Conservation (phyloP, 2,113 vertebrate genomes). For the Erythrocebus patas region DNA sequence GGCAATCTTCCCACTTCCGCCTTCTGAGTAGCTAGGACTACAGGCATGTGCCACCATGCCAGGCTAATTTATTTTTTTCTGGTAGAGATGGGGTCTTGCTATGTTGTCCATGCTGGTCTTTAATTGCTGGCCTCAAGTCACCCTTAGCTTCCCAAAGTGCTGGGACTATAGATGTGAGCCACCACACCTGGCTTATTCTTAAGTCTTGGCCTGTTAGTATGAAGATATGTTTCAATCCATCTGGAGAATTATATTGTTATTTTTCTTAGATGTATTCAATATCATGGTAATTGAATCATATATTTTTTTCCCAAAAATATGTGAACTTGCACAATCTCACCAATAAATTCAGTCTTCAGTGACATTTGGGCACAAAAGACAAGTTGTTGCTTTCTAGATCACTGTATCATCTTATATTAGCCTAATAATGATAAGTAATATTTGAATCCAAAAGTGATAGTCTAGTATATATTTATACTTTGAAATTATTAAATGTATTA, state of each 20-base stretch:
- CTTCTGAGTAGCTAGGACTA: neutral
- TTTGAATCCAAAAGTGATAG: constrained; percentile 4
- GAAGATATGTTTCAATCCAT: neutral
- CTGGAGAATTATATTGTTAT: neutral
- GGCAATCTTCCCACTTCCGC: neutral
- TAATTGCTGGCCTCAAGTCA: neutral
- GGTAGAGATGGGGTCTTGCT: neutral
- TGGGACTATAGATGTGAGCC: neutral
- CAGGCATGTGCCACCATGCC: neutral
- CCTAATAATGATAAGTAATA: constrained; percentile 40
- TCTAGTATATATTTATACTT: neutral
- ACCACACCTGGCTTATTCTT: neutral
- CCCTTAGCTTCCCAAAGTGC: neutral
- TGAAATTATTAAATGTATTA: constrained; percentile 32
- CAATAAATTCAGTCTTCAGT: neutral
- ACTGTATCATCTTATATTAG: neutral
- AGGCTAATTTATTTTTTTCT: neutral
- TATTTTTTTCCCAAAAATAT: neutral
- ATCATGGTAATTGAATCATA: neutral
- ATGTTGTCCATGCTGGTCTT: neutral
- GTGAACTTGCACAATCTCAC: neutral
- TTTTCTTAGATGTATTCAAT: constrained; percentile 20
- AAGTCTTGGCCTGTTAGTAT: neutral
- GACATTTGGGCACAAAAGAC: neutral
- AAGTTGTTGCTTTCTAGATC: neutral